phyloP scores from a whole-genome alignment of 2,797 vertebrate genomes.

The Alfaro cultratus region DNA sequence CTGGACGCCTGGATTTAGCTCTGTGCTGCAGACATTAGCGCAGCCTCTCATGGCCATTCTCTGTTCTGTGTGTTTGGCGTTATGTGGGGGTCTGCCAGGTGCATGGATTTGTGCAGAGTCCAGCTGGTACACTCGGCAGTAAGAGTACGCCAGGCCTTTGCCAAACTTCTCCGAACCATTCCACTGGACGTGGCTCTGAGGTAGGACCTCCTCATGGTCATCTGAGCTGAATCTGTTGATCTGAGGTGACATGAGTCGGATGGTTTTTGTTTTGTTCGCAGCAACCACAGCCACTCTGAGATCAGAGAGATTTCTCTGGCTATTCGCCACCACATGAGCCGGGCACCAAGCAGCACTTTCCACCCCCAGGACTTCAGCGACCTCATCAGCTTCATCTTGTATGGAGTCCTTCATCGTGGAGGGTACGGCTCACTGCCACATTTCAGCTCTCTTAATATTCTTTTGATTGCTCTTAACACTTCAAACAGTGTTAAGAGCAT shows the following conservation, averaged over 20 bases:
- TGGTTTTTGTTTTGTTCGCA: conserved; percentile 56
- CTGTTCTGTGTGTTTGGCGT: conserved; percentile 2
- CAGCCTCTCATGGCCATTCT: background rate
- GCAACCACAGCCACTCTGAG: conserved; percentile 91
- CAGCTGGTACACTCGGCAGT: conserved; percentile 92
- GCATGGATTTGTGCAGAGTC: conserved; percentile 94
- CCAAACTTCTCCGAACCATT: conserved; percentile 91
- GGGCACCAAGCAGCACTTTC: conserved; percentile 93
- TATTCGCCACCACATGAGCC: conserved; percentile 93
- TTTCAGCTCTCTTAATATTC: background rate
- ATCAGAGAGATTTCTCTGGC: conserved; percentile 94
- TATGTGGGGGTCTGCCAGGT: conserved; percentile 75
- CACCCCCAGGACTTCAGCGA: conserved; percentile 99
- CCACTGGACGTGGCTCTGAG: conserved; percentile 92
- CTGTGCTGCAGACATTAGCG: background rate
- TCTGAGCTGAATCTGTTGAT: background rate
- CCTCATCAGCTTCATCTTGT: conserved; percentile 97
- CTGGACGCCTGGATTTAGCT: background rate
- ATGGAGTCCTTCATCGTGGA: conserved; percentile 91
- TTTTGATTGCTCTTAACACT: background rate
- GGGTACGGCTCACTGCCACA: conserved; percentile 80
- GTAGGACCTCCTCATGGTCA: conserved; percentile 64
- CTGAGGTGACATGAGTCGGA: background rate
- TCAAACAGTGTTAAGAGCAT: too few relatives aligned
- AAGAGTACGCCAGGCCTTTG: conserved; percentile 92